Conservation (phyloP, 2,888 invertebrate genomes). For the Pharmacophagus antenor region DNA sequence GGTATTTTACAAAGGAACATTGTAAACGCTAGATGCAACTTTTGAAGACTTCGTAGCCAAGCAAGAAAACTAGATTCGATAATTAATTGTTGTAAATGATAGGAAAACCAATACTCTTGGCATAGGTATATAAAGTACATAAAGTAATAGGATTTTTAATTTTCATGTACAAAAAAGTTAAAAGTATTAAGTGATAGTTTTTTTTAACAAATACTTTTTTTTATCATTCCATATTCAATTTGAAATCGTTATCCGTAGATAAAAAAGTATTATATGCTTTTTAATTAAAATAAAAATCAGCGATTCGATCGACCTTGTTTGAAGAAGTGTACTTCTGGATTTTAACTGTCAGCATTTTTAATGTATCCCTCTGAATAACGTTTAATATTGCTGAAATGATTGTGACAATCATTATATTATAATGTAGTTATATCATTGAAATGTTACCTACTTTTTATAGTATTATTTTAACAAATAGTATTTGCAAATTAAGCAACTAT, state of each 20-base stretch:
- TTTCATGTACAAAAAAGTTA: too few relatives aligned
- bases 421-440: too few relatives aligned
- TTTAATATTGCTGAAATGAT: not conserved
- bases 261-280: slow-evolving; percentile 2
- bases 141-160: too few relatives aligned
- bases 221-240: not conserved
- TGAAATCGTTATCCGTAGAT: not conserved
- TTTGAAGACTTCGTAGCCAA: too few relatives aligned
- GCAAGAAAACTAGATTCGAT: too few relatives aligned
- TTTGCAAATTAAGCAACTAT: too few relatives aligned
- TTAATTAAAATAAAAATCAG: slow-evolving; percentile 4
- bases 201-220: not conserved
- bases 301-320: slow-evolving; percentile 2
- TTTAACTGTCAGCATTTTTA: not conserved
- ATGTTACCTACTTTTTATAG: too few relatives aligned
- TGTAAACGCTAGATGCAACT: not conserved
- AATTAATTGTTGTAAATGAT: too few relatives aligned
- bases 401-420: too few relatives aligned
- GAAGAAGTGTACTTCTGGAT: not conserved
- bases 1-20: slow-evolving; percentile 9
- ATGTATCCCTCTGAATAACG: slow-evolving; percentile 1
- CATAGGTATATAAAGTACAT: not conserved
- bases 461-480: too few relatives aligned
- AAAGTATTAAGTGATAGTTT: not conserved
- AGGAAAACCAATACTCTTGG: not conserved